phyloP scores from a whole-genome alignment of 2,888 invertebrate genomes.

The Parelbella ahira region DNA sequence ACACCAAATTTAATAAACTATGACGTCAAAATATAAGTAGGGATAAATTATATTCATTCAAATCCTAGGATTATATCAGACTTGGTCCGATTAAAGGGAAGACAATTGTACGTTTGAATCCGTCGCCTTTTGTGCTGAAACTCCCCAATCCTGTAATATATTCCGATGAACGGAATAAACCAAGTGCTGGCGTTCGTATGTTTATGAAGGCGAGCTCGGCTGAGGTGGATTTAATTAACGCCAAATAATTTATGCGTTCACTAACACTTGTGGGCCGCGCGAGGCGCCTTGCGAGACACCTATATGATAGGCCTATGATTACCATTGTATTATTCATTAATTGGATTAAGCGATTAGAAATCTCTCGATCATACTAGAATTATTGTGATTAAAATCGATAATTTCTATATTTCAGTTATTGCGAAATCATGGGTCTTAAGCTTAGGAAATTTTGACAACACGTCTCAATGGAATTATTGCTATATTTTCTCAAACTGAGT shows the following conservation, averaged over 20 bases:
- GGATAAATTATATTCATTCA: conserved; percentile 11
- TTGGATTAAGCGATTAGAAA: background rate
- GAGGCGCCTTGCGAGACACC: conserved; percentile 4
- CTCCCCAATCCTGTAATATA: conserved; percentile 21
- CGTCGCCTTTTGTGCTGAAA: conserved; percentile 17
- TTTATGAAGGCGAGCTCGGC: conserved; percentile 23
- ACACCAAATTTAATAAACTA: conserved; percentile 6
- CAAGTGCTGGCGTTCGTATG: conserved; percentile 3
- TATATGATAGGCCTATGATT: too few relatives aligned
- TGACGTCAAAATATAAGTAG: conserved; percentile 1
- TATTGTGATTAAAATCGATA: too few relatives aligned
- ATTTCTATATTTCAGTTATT: too few relatives aligned
- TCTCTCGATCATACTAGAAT: too few relatives aligned
- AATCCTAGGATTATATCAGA: conserved; percentile 21
- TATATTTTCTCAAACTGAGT: too few relatives aligned
- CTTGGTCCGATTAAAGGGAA: conserved; percentile 23
- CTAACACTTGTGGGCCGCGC: conserved; percentile 9
- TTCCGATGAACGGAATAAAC: conserved; percentile 12
- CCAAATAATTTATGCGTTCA: conserved; percentile 31
- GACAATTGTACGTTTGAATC: conserved; percentile 23
- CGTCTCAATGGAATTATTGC: too few relatives aligned
- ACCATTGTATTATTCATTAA: too few relatives aligned
- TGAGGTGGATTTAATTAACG: conserved; percentile 33
- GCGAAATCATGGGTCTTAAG: too few relatives aligned
- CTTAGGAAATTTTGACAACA: too few relatives aligned